A percentile compares a stretch with the other conserved stretches of the same genome.
Evolutionary conservation across 2,113 vertebrate genomes (phyloP).

Genomic region (Megaleporinus macrocephalus): DNA sequence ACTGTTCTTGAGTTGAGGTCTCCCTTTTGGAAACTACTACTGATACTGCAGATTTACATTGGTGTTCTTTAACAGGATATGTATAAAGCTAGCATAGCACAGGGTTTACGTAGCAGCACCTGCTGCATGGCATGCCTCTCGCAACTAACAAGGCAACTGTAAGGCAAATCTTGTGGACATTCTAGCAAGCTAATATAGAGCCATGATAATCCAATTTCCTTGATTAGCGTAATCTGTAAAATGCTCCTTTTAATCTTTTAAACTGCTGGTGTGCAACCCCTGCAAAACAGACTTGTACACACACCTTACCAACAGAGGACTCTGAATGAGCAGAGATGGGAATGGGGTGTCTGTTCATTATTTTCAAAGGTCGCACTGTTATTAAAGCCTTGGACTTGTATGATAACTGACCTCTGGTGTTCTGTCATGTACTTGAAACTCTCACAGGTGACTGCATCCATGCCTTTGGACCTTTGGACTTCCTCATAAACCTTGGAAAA

Average conservation of each 20-base stretch:
- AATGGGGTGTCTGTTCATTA: conserved; percentile 76
- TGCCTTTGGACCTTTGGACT: not conserved
- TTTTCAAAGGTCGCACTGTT: conserved; percentile 85
- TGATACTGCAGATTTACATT: too few relatives aligned
- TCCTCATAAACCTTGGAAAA: conserved; percentile 21
- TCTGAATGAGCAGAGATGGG: not conserved
- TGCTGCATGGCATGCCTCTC: conserved; percentile 10
- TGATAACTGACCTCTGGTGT: conserved; percentile 33
- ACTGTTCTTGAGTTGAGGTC: too few relatives aligned
- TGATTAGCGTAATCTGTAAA: conserved; percentile 52
- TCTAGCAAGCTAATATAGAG: conserved; percentile 46
- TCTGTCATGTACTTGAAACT: conserved; percentile 38
- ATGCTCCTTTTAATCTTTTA: conserved; percentile 58
- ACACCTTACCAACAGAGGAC: not conserved
- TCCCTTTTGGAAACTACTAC: too few relatives aligned
- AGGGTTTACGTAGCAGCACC: conserved; percentile 4
- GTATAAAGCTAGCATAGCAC: not conserved
- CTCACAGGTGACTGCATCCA: conserved; percentile 22
- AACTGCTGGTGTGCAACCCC: conserved; percentile 36
- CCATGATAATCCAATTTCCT: conserved; percentile 47
- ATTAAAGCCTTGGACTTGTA: conserved; percentile 75
- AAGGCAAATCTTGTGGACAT: conserved; percentile 36
- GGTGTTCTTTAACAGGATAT: not conserved
- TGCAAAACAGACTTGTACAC: not conserved
- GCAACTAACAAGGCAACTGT: conserved; percentile 19